These are phyloP conservation scores for Naja naja DNA, from an alignment of 2,113 vertebrate species.

Conservation along the genomic window DNA sequence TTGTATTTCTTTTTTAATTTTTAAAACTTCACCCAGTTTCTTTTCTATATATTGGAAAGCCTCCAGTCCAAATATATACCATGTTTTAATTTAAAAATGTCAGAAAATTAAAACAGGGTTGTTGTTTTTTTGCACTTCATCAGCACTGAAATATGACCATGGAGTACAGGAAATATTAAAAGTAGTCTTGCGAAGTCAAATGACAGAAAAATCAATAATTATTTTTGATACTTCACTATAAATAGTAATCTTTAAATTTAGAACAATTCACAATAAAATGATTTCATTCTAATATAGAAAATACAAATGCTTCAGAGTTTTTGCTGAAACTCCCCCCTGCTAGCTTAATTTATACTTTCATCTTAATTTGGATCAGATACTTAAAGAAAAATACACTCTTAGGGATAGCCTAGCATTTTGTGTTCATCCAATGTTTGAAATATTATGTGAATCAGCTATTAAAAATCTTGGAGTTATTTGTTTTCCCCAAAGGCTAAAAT, in stretches of 20 bases:
- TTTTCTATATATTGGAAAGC: neutral
- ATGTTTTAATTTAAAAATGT: neutral
- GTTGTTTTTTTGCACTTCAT: neutral
- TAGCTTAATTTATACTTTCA: neutral
- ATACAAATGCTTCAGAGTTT: neutral
- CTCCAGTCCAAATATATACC: neutral
- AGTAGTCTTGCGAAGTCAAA: neutral
- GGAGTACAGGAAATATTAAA: neutral
- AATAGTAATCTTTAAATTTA: neutral
- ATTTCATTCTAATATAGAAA: neutral
- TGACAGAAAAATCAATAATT: neutral
- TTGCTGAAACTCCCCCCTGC: neutral
- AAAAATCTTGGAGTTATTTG: neutral
- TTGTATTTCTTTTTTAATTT: neutral
- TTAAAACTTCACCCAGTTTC: neutral
- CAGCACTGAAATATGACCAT: neutral
- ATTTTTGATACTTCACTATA: neutral
- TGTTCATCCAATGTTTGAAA: neutral
- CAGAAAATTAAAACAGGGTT: neutral
- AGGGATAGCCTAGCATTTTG: neutral
- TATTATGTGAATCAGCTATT: neutral
- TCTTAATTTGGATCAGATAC: neutral
- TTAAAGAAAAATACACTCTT: neutral
- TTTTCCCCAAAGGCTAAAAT: neutral
- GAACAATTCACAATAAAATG: neutral